phyloP scores from a whole-genome alignment of 2,797 vertebrate species.

The Sandelia bainsii region DNA sequence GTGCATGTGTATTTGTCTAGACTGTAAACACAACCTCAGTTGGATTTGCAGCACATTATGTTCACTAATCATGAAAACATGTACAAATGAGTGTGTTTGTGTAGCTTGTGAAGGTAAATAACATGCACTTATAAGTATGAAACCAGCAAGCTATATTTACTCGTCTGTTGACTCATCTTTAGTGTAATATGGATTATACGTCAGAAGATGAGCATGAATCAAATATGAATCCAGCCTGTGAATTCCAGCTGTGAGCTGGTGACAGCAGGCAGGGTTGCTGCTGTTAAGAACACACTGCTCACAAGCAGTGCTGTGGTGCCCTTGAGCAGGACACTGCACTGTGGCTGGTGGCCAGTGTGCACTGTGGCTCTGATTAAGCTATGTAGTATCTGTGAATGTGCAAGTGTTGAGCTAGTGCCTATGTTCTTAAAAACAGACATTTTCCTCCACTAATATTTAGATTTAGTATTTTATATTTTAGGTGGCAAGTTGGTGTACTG shows the following conservation, averaged over 20 bases:
- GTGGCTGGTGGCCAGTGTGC: background rate
- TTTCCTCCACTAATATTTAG: too few relatives aligned
- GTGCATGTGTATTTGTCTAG: constrained; percentile 14
- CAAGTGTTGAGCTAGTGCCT: too few relatives aligned
- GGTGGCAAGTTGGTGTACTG: too few relatives aligned
- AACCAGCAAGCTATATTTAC: constrained; percentile 56
- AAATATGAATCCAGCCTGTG: constrained; percentile 49
- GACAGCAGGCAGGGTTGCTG: constrained; percentile 48
- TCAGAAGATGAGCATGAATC: constrained; percentile 61
- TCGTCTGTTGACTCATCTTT: constrained; percentile 60
- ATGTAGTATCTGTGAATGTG: too few relatives aligned
- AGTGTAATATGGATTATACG: constrained; percentile 57
- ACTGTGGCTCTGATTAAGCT: constrained; percentile 25
- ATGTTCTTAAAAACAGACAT: too few relatives aligned
- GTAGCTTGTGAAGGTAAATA: constrained; percentile 28
- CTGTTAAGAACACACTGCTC: constrained; percentile 47
- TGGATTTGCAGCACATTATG: constrained; percentile 6
- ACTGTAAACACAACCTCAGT: constrained; percentile 21
- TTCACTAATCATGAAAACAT: constrained; percentile 28
- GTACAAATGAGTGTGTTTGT: constrained; percentile 5
- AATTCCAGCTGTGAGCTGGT: constrained; percentile 59
- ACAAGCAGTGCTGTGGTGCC: constrained; percentile 32
- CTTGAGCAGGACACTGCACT: constrained; percentile 40
- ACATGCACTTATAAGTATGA: constrained; percentile 7
- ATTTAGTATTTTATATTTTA: too few relatives aligned